Percentiles rank a stretch among this genome's conserved stretches.
phyloP scores from a whole-genome alignment of 2,888 invertebrate genomes.

The Lasioglossum morio region DNA sequence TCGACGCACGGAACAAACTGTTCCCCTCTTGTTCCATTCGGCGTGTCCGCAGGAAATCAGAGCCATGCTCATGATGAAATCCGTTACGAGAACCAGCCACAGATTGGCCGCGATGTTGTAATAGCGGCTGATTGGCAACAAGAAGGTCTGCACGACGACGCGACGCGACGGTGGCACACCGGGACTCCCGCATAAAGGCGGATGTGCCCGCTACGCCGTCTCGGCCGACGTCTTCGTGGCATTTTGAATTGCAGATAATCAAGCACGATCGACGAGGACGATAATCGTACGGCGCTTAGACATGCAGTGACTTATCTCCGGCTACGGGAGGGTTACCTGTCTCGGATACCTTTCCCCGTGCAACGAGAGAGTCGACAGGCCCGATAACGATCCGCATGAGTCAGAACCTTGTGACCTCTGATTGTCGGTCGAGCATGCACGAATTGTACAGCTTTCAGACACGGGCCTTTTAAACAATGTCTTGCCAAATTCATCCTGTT shows the following conservation, averaged over 20 bases:
- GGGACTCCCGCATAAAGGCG: constrained; percentile 66
- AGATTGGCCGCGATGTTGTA: constrained; percentile 21
- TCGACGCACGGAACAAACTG: not conserved
- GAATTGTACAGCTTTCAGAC: constrained; percentile 37
- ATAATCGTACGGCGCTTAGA: constrained; percentile 77
- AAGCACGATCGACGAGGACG: constrained; percentile 75
- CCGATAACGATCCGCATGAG: constrained; percentile 72
- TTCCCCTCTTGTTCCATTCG: not conserved
- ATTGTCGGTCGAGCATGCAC: constrained; percentile 56
- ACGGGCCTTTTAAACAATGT: not conserved
- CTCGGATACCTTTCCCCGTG: constrained; percentile 67
- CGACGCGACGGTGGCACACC: constrained; percentile 48
- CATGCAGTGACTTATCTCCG: constrained; percentile 77
- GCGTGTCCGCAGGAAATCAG: not conserved
- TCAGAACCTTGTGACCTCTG: constrained; percentile 69
- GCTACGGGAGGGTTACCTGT: constrained; percentile 69
- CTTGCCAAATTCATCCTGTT: not conserved
- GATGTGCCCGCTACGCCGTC: constrained; percentile 44
- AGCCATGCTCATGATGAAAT: not conserved
- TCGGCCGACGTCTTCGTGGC: constrained; percentile 63
- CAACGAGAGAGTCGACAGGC: constrained; percentile 67
- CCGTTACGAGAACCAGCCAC: constrained; percentile 14
- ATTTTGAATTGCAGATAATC: constrained; percentile 80
- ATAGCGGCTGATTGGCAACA: constrained; percentile 52
- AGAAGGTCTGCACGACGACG: constrained; percentile 26